phyloP scores from a whole-genome alignment of 2,113 vertebrate species.

The Rallus limicola region DNA sequence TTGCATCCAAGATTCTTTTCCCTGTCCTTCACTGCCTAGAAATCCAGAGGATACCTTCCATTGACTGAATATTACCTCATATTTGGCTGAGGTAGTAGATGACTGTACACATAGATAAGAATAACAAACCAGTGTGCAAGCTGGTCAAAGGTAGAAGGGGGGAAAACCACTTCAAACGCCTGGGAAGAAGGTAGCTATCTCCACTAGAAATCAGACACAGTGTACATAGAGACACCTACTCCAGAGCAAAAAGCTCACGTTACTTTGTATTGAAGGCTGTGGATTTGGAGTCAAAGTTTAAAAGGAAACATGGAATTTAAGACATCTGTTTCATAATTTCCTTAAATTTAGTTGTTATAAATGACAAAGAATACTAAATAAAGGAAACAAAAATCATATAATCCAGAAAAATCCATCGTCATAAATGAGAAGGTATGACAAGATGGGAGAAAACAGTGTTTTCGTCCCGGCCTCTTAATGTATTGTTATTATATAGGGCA shows the following conservation, averaged over 20 bases:
- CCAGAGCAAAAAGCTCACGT: not conserved
- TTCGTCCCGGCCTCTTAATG: not conserved
- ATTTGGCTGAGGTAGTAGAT: not conserved
- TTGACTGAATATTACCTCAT: not conserved
- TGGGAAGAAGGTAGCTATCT: not conserved
- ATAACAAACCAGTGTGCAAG: not conserved
- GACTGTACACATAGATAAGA: not conserved
- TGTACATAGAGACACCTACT: not conserved
- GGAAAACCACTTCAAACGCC: not conserved
- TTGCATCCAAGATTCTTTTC: not conserved
- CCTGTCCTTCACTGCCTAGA: not conserved
- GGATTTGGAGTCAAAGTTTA: not conserved
- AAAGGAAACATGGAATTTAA: not conserved
- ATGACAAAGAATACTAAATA: not conserved
- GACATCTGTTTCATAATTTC: not conserved
- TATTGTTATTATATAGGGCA: not conserved
- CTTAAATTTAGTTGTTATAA: not conserved
- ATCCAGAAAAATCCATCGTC: not conserved
- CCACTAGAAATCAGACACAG: not conserved
- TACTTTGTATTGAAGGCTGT: not conserved
- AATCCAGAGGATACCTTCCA: not conserved
- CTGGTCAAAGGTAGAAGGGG: not conserved
- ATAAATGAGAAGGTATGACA: not conserved
- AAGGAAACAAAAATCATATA: not conserved
- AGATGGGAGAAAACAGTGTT: not conserved